phyloP scores from a whole-genome alignment of 1,140 invertebrate species.

The Sinella curviseta region DNA sequence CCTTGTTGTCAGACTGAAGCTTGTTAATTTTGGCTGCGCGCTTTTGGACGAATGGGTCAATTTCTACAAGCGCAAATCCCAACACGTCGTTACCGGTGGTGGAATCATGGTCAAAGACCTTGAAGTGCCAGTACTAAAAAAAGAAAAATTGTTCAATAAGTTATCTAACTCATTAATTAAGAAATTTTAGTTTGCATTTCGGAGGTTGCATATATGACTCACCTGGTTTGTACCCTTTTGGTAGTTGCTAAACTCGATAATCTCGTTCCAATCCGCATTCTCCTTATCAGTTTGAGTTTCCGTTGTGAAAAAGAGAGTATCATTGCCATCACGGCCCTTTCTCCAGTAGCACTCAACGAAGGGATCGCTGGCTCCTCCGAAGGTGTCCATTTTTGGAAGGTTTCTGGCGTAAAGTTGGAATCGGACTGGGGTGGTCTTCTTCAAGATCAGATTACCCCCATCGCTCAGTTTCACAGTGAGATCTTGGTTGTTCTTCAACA shows the following conservation, averaged over 20 bases:
- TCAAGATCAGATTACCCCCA: conserved; percentile 31
- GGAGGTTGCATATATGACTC: background rate
- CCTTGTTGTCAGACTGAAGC: conserved; percentile 21
- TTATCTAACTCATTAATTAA: conserved; percentile 2
- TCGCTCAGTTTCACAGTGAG: conserved; percentile 25
- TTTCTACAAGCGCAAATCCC: conserved; percentile 37
- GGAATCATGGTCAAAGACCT: conserved; percentile 36
- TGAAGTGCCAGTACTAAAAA: conserved; percentile 39
- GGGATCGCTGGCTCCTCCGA: conserved; percentile 13
- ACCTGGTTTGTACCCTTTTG: conserved; percentile 20
- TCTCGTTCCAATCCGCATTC: conserved; percentile 14
- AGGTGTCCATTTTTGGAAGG: conserved; percentile 21
- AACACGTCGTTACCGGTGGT: conserved; percentile 31
- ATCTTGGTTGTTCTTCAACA: conserved; percentile 34
- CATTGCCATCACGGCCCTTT: background rate
- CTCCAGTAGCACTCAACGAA: conserved; percentile 24
- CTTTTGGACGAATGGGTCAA: conserved; percentile 40
- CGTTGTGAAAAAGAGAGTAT: conserved; percentile 13
- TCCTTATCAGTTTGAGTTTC: background rate
- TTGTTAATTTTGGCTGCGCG: conserved; percentile 34
- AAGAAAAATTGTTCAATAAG: background rate
- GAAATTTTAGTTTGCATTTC: background rate
- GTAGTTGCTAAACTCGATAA: conserved; percentile 7
- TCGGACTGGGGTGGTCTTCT: conserved; percentile 26
- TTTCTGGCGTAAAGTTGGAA: conserved; percentile 37